Conservation (phyloP, 1,140 invertebrate genomes). For the Bombus impatiens region DNA sequence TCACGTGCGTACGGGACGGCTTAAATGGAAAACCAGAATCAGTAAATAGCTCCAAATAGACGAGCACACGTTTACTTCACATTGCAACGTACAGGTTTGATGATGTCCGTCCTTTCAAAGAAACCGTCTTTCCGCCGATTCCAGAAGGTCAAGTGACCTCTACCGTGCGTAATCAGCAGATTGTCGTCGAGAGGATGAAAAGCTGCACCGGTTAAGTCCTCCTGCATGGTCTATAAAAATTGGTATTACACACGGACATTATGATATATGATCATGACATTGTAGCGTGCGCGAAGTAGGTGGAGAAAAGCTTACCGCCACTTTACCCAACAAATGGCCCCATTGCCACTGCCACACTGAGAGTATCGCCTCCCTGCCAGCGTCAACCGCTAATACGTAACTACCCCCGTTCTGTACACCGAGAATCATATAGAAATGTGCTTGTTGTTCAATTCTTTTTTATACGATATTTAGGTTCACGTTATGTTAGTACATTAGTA, state of each 20-base stretch:
- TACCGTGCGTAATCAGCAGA: slow-evolving; percentile 95
- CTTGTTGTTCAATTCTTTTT: background rate
- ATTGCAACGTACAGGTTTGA: slow-evolving; percentile 88
- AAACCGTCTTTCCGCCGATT: slow-evolving; percentile 93
- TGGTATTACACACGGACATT: background rate
- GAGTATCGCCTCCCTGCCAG: slow-evolving; percentile 91
- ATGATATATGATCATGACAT: slow-evolving; percentile 5
- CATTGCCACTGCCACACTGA: slow-evolving; percentile 96
- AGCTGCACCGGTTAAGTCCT: slow-evolving; percentile 93
- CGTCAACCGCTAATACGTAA: slow-evolving; percentile 93
- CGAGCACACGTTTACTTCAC: background rate
- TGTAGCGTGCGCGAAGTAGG: background rate
- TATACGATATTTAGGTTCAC: too few species aligned
- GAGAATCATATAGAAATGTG: background rate
- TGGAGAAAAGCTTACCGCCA: slow-evolving; percentile 86
- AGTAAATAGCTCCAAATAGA: background rate
- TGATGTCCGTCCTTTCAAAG: slow-evolving; percentile 93
- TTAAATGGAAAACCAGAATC: slow-evolving; percentile 74
- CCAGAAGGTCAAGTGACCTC: slow-evolving; percentile 96
- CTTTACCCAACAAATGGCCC: slow-evolving; percentile 93
- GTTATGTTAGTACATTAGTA: too few species aligned
- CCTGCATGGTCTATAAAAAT: slow-evolving; percentile 89
- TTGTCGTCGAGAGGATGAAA: slow-evolving; percentile 97
- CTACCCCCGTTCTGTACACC: slow-evolving; percentile 90
- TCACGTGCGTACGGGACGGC: slow-evolving; percentile 91